Evolutionary conservation across 2,113 vertebrate species (phyloP).

Genomic region (Himantopus leucocephalus): DNA sequence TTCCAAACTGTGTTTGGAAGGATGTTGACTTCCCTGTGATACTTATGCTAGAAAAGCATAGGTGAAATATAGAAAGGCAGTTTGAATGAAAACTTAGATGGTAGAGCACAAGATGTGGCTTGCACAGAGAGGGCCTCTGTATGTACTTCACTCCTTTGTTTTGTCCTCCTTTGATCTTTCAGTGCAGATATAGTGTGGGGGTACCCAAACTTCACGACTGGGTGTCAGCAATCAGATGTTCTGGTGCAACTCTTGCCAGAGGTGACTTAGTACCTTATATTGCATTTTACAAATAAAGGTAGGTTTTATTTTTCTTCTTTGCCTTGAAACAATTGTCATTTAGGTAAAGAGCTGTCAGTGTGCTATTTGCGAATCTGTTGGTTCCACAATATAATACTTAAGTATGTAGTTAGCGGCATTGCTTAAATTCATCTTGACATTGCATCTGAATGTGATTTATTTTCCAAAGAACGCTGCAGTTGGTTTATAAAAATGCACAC

Average conservation of each 20-base stretch:
- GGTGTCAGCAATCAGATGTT: background rate
- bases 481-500: background rate
- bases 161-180: background rate
- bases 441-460: background rate
- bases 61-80: background rate
- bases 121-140: background rate
- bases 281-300: background rate
- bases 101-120: background rate
- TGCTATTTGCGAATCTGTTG: background rate
- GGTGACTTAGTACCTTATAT: background rate
- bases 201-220: background rate
- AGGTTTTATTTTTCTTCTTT: background rate
- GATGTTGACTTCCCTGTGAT: background rate
- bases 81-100: background rate
- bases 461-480: background rate
- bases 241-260: background rate
- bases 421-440: background rate
- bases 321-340: background rate
- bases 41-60: background rate
- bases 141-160: background rate
- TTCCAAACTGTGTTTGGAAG: background rate
- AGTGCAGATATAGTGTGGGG: background rate
- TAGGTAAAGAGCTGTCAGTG: background rate
- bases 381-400: background rate
- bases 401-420: background rate